phyloP scores from a whole-genome alignment of 2,888 invertebrate species.

The Microplitis manilae region DNA sequence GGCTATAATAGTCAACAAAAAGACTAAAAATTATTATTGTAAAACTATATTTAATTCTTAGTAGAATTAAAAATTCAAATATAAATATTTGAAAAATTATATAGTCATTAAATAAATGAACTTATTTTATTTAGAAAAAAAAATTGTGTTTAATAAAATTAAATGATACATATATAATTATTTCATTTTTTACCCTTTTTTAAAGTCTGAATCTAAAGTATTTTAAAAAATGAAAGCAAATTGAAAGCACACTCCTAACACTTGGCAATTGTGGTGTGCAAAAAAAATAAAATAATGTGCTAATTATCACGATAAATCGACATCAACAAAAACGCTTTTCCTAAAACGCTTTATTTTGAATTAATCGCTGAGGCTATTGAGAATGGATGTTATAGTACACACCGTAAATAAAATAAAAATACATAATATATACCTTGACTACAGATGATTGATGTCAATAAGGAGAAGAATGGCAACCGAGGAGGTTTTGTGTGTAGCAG shows the following conservation, averaged over 20 bases:
- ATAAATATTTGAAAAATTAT: background rate
- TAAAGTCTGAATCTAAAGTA: background rate
- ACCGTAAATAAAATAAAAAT: slow-evolving; percentile 4
- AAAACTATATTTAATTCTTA: background rate
- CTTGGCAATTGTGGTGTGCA: background rate
- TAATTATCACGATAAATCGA: background rate
- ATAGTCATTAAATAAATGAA: background rate
- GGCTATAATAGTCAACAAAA: background rate
- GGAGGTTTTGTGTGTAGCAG: slow-evolving; percentile 72
- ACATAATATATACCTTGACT: slow-evolving; percentile 14
- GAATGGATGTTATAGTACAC: background rate
- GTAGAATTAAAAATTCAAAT: background rate
- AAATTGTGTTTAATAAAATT: background rate
- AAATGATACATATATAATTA: background rate
- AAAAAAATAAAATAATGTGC: background rate
- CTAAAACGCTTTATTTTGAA: background rate
- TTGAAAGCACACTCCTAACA: background rate
- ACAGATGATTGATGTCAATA: slow-evolving; percentile 67
- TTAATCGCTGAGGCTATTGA: background rate
- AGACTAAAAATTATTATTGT: background rate
- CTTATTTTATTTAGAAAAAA: background rate
- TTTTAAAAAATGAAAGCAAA: background rate
- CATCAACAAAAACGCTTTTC: background rate
- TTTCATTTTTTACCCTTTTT: background rate
- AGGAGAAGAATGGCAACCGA: slow-evolving; percentile 60